Percentiles rank a stretch among this genome's conserved stretches.
Conservation (phyloP, 1,140 invertebrate species). For the Maniola jurtina region DNA sequence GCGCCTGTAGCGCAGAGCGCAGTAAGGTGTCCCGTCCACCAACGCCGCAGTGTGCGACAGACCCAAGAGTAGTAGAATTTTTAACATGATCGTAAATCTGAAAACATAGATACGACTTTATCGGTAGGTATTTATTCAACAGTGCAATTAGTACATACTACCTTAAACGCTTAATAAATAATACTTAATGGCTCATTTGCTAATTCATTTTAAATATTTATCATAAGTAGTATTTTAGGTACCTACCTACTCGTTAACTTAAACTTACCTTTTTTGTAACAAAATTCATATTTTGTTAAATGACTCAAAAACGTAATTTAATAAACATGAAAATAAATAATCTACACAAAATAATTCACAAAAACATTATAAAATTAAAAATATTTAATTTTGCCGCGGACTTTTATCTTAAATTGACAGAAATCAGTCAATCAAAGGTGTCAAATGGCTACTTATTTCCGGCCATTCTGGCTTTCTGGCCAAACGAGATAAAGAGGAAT, state of each 20-base stretch:
- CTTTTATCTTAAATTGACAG: no score
- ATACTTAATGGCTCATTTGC: background rate
- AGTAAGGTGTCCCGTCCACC: constrained; percentile 56
- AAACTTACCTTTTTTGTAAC: background rate
- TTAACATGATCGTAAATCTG: constrained; percentile 16
- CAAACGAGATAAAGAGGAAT: no score
- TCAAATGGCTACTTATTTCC: no score
- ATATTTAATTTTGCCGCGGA: background rate
- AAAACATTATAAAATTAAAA: constrained; percentile 14
- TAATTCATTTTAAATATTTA: no score
- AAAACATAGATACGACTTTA: background rate
- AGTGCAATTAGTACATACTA: no score
- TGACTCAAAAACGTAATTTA: constrained; percentile 1
- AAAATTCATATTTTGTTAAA: constrained; percentile 4
- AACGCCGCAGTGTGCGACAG: constrained; percentile 10
- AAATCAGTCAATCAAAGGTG: no score
- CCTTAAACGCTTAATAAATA: background rate
- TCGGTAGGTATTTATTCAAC: no score
- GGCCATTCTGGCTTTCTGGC: no score
- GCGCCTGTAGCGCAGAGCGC: constrained; percentile 49
- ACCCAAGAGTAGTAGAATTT: constrained; percentile 9
- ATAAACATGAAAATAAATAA: background rate
- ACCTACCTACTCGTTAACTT: background rate
- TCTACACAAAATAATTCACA: background rate
- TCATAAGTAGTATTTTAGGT: no score